A percentile compares a stretch with the other conserved stretches of the same genome.
Conservation (phyloP, 1,140 invertebrate genomes). For the Geopemphigus sp. region DNA sequence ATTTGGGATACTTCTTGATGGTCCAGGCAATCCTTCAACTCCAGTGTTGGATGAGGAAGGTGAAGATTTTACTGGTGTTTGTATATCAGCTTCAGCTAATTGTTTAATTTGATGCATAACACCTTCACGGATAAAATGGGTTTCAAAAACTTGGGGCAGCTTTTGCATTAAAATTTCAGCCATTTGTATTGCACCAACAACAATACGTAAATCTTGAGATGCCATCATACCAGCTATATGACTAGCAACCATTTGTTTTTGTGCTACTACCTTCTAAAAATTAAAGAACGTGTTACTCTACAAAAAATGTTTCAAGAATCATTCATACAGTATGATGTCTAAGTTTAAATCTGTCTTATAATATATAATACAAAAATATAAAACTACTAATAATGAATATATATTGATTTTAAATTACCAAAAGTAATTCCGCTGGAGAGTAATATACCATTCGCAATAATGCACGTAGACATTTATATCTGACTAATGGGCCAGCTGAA, state of each 20-base stretch:
- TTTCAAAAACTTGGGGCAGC: constrained; percentile 87
- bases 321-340: too few species aligned
- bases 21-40: constrained; percentile 39
- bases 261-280: constrained; percentile 70
- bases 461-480: constrained; percentile 94
- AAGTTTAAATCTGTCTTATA: too few species aligned
- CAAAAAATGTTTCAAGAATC: too few species aligned
- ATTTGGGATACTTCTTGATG: constrained; percentile 34
- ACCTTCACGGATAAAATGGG: constrained; percentile 92
- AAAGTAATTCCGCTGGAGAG: constrained; percentile 78
- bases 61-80: constrained; percentile 21
- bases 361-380: too few species aligned
- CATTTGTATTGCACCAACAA: constrained; percentile 95
- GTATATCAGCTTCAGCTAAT: constrained; percentile 49
- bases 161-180: constrained; percentile 95
- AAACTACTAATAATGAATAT: too few species aligned
- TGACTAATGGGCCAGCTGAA: constrained; percentile 93
- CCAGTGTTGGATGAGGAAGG: constrained; percentile 22
- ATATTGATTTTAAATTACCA: constrained; percentile 40
- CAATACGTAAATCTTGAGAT: constrained; percentile 90
- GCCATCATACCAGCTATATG: constrained; percentile 98
- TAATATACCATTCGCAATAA: constrained; percentile 94
- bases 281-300: background rate
- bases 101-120: constrained; percentile 53
- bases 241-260: constrained; percentile 91